These are phyloP conservation scores for Leptinotarsa juncta DNA, from an alignment of 2,888 invertebrate genomes.

Conservation along the genomic window DNA sequence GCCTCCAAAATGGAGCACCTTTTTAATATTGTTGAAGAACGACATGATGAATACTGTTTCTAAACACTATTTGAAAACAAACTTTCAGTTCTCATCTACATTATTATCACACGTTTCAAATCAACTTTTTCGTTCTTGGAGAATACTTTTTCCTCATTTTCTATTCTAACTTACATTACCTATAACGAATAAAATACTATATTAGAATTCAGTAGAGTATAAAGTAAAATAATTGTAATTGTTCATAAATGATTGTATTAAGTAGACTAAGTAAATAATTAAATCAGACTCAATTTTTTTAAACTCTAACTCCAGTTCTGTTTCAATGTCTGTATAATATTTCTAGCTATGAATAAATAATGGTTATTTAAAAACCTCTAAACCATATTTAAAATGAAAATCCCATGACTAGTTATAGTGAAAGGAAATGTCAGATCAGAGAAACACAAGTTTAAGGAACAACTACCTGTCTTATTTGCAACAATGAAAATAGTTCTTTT, in stretches of 20 bases:
- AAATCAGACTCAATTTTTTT: not conserved
- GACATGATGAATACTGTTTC: slow-evolving; percentile 72
- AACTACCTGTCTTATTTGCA: slow-evolving; percentile 58
- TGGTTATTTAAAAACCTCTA: slow-evolving; percentile 32
- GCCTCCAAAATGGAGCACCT: slow-evolving; percentile 91
- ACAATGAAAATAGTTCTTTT: slow-evolving; percentile 28
- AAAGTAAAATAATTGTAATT: too few species aligned
- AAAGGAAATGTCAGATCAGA: slow-evolving; percentile 60
- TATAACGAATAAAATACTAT: slow-evolving; percentile 14
- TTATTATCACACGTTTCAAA: slow-evolving; percentile 38
- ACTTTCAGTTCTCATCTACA: slow-evolving; percentile 37
- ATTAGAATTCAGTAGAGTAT: slow-evolving; percentile 3
- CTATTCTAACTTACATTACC: slow-evolving; percentile 36
- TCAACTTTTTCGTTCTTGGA: slow-evolving; percentile 4
- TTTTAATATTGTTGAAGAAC: slow-evolving; percentile 91
- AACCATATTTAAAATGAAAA: slow-evolving; percentile 49
- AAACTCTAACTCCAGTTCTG: too few species aligned
- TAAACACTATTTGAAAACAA: slow-evolving; percentile 28
- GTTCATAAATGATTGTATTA: slow-evolving; percentile 13
- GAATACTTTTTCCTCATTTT: slow-evolving; percentile 21
- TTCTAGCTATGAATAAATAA: slow-evolving; percentile 11
- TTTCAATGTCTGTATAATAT: not conserved
- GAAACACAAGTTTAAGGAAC: slow-evolving; percentile 60
- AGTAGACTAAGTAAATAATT: slow-evolving; percentile 36
- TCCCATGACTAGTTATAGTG: slow-evolving; percentile 52